Conservation (phyloP, 2,113 vertebrate species). For the Propithecus coquereli region DNA sequence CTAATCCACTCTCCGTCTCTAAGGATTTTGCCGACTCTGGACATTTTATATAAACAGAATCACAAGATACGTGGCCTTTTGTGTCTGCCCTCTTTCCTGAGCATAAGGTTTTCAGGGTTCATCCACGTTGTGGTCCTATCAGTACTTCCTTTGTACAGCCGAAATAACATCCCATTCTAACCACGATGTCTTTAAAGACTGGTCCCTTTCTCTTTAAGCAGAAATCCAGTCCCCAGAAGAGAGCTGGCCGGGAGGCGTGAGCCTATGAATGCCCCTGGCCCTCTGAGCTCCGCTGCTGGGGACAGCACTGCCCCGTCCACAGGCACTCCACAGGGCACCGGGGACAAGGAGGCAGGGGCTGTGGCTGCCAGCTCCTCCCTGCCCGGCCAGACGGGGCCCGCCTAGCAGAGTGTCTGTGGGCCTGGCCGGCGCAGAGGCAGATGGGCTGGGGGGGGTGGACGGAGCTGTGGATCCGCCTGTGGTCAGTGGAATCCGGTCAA, state of each 20-base stretch:
- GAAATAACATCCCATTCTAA: too few relatives aligned
- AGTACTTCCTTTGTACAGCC: background rate
- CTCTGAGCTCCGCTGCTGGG: background rate
- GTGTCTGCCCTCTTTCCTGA: background rate
- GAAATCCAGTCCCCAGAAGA: background rate
- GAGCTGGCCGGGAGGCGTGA: background rate
- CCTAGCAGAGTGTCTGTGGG: background rate
- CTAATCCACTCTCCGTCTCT: background rate
- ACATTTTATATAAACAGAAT: background rate
- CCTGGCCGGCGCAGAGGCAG: background rate
- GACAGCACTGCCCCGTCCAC: rapidly evolving
- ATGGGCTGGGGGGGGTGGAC: background rate
- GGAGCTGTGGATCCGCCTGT: background rate
- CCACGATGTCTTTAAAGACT: background rate
- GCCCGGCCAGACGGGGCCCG: background rate
- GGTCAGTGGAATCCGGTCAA: background rate
- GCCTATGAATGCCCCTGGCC: rapidly evolving
- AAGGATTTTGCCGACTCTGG: background rate
- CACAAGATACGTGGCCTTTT: rapidly evolving
- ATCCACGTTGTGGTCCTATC: rapidly evolving
- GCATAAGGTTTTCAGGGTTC: background rate
- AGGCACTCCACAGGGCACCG: background rate
- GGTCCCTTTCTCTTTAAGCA: background rate
- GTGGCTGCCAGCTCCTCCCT: background rate
- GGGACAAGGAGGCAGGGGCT: rapidly evolving